A percentile compares a stretch with the other conserved stretches of the same genome.
Conservation (phyloP, 2,797 vertebrate species). For the Salarias fasciatus region DNA sequence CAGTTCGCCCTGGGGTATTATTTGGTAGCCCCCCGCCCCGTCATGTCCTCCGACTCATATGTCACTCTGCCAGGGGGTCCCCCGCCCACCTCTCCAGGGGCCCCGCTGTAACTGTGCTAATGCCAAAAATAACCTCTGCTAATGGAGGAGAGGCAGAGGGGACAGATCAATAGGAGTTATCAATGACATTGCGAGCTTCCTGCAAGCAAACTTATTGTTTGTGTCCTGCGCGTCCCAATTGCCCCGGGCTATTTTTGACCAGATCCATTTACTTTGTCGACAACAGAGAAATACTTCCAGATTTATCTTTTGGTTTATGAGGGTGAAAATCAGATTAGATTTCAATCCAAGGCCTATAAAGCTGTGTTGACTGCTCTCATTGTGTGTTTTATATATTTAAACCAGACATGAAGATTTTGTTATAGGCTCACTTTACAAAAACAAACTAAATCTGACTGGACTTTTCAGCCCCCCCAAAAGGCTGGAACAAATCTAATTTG, state of each 20-base stretch:
- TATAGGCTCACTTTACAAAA: conserved; percentile 13
- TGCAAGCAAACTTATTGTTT: conserved; percentile 62
- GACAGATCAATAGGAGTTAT: conserved; percentile 81
- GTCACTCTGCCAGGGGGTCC: conserved; percentile 74
- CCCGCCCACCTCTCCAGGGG: conserved; percentile 65
- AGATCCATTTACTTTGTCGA: conserved; percentile 29
- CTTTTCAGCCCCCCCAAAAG: background rate
- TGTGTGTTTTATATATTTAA: conserved; percentile 24
- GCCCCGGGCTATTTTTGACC: conserved; percentile 49
- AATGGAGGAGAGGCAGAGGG: conserved; percentile 69
- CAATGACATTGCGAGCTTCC: conserved; percentile 72
- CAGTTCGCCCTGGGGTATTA: conserved; percentile 58
- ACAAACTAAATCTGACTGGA: conserved; percentile 23
- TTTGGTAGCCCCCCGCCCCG: conserved; percentile 48
- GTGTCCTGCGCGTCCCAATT: conserved; percentile 25
- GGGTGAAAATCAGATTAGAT: conserved; percentile 15
- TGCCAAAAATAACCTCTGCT: conserved; percentile 77
- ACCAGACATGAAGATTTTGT: conserved; percentile 17
- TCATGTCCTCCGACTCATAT: conserved; percentile 68
- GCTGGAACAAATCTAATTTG: conserved; percentile 9
- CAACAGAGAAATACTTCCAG: conserved; percentile 23
- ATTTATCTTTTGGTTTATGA: conserved; percentile 13
- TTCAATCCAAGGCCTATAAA: conserved; percentile 10
- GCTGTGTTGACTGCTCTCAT: conserved; percentile 15
- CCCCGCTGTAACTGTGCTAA: conserved; percentile 63